Percentiles rank a stretch among this genome's conserved stretches.
Conservation (phyloP, 2,888 invertebrate species). For the Cheilosia grossa region DNA sequence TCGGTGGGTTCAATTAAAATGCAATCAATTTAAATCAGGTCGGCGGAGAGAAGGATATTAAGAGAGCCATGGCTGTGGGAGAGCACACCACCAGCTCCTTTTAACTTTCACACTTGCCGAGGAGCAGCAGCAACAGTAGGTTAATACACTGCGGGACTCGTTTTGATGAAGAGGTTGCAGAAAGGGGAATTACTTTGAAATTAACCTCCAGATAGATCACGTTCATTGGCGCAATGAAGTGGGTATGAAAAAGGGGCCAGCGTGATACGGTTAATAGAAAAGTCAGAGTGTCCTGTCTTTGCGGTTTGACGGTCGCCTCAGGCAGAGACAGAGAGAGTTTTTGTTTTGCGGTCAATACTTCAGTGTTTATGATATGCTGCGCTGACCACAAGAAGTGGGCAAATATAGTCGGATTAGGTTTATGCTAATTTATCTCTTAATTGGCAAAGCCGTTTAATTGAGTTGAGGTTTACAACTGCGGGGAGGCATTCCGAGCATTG, state of each 20-base stretch:
- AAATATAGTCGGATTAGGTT: background rate
- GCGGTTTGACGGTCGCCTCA: slow-evolving; percentile 7
- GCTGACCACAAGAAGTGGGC: background rate
- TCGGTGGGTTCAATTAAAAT: slow-evolving; percentile 68
- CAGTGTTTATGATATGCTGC: slow-evolving; percentile 1
- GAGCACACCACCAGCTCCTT: slow-evolving; percentile 13
- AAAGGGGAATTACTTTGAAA: slow-evolving; percentile 58
- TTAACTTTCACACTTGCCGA: slow-evolving; percentile 56
- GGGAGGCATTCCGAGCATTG: too few species aligned
- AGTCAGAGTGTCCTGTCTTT: slow-evolving; percentile 12
- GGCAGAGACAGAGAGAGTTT: background rate
- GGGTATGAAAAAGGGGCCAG: background rate
- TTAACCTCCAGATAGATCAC: slow-evolving; percentile 60
- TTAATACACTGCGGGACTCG: slow-evolving; percentile 58
- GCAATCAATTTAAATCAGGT: slow-evolving; percentile 74
- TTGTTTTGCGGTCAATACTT: slow-evolving; percentile 12
- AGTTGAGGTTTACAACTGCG: background rate
- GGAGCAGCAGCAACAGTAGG: slow-evolving; percentile 24
- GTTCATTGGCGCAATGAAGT: slow-evolving; percentile 11
- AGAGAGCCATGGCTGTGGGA: slow-evolving; percentile 16
- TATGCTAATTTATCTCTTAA: background rate
- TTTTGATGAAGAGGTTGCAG: slow-evolving; percentile 50
- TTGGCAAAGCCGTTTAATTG: background rate
- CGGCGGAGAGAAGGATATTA: slow-evolving; percentile 22
- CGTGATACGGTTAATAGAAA: slow-evolving; percentile 15